Conservation (phyloP, 2,113 vertebrate species). For the Grantiella picta region DNA sequence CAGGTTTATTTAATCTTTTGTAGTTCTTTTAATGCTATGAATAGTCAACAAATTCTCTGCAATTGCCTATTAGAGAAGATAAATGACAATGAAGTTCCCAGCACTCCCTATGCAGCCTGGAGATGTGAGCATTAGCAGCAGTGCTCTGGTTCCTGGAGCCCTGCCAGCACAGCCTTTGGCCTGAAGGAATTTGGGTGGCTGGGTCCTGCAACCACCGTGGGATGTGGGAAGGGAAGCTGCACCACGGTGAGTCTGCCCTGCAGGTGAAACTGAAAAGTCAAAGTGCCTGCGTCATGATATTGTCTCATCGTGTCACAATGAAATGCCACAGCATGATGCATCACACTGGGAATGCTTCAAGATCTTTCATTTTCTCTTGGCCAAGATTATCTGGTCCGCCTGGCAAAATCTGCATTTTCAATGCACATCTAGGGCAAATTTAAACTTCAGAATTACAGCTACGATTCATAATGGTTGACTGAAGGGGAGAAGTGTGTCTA, state of each 20-base stretch:
- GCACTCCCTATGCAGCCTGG: background rate
- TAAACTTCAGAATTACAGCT: background rate
- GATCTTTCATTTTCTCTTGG: background rate
- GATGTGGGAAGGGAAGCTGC: background rate
- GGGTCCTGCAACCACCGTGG: background rate
- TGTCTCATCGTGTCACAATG: background rate
- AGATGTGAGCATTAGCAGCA: background rate
- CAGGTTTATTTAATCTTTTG: background rate
- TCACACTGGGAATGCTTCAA: background rate
- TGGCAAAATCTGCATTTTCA: background rate
- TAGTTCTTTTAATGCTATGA: background rate
- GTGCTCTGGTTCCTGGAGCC: background rate
- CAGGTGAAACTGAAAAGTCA: background rate
- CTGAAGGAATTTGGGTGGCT: background rate
- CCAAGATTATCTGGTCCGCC: background rate
- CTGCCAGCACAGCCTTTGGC: background rate
- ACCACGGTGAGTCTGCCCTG: background rate
- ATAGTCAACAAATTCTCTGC: background rate
- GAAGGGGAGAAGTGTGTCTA: background rate
- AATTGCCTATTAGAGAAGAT: background rate
- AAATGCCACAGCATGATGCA: background rate
- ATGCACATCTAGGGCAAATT: background rate
- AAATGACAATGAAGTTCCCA: background rate
- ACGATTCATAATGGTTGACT: rapidly evolving
- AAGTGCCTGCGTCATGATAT: background rate